Evolutionary conservation across 2,888 invertebrate genomes (phyloP).

Genomic region (Hetaerina titia): DNA sequence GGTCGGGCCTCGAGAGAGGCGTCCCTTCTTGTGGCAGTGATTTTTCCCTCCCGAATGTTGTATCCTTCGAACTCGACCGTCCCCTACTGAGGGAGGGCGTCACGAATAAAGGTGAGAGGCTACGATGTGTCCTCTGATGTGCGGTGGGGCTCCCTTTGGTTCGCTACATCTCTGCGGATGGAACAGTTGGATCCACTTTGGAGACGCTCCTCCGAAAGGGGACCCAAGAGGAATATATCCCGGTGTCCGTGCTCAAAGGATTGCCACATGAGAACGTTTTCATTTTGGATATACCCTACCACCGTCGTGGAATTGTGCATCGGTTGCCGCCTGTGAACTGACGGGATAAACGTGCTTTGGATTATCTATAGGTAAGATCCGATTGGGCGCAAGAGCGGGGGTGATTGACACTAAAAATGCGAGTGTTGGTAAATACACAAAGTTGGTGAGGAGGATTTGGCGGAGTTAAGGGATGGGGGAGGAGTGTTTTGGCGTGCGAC

Average conservation of each 20-base stretch:
- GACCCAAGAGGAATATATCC: slow-evolving; percentile 31
- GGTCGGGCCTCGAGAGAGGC: slow-evolving; percentile 47
- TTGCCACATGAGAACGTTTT: slow-evolving; percentile 61
- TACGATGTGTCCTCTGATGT: slow-evolving; percentile 57
- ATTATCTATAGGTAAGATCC: slow-evolving; percentile 54
- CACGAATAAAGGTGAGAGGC: slow-evolving; percentile 42
- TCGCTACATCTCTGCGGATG: slow-evolving; percentile 57
- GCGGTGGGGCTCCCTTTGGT: slow-evolving; percentile 53
- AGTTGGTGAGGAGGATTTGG: not conserved
- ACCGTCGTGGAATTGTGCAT: slow-evolving; percentile 50
- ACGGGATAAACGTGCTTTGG: slow-evolving; percentile 66
- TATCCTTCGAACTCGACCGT: slow-evolving; percentile 14
- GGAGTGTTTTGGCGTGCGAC: not conserved
- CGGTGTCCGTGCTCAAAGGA: slow-evolving; percentile 62
- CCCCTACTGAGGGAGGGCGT: slow-evolving; percentile 37
- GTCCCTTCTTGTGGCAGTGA: slow-evolving; percentile 48
- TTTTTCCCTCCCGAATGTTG: not conserved
- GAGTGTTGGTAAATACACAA: slow-evolving; percentile 9
- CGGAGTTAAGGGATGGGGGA: not conserved
- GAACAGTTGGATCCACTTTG: slow-evolving; percentile 60
- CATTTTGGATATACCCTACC: slow-evolving; percentile 40
- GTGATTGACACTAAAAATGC: not conserved
- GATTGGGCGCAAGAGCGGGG: not conserved
- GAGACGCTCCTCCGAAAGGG: slow-evolving; percentile 55
- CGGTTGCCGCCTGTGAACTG: slow-evolving; percentile 49